Evolutionary conservation across 2,888 invertebrate genomes (phyloP).

Genomic region (Nemotelus nigrinus): DNA sequence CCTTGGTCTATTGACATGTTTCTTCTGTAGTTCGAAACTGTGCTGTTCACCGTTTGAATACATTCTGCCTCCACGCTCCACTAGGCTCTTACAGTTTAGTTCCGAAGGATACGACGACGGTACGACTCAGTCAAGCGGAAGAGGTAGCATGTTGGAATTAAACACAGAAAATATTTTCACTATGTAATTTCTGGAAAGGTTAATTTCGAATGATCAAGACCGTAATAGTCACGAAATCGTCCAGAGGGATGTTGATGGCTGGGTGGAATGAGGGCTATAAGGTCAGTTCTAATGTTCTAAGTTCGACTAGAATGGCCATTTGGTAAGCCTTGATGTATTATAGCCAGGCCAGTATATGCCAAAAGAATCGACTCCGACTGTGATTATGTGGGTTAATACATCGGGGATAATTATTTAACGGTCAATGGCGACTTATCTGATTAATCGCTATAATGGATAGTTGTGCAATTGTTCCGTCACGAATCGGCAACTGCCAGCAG

Average conservation of each 20-base stretch:
- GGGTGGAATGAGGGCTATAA: neutral
- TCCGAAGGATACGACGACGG: too few species aligned
- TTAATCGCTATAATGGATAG: constrained; percentile 23
- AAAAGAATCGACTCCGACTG: neutral
- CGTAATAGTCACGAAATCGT: constrained; percentile 20
- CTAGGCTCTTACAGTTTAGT: too few species aligned
- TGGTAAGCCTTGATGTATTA: too few species aligned
- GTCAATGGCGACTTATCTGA: constrained; percentile 30
- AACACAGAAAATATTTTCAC: constrained; percentile 26
- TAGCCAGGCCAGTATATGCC: too few species aligned
- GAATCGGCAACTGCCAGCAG: too few species aligned
- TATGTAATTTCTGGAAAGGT: constrained; percentile 23
- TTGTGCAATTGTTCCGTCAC: neutral
- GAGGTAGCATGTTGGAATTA: neutral
- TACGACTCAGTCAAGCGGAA: neutral
- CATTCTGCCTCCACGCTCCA: too few species aligned
- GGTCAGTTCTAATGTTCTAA: too few species aligned
- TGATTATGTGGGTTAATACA: constrained; percentile 31
- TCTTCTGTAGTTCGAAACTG: neutral
- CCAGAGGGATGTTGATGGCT: neutral
- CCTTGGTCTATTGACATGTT: constrained; percentile 20
- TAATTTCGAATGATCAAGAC: constrained; percentile 23
- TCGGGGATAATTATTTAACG: constrained; percentile 28
- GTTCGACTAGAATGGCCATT: too few species aligned
- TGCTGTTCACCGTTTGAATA: too few species aligned